phyloP scores from a whole-genome alignment of 2,888 invertebrate genomes.

The Xylocampa areola region DNA sequence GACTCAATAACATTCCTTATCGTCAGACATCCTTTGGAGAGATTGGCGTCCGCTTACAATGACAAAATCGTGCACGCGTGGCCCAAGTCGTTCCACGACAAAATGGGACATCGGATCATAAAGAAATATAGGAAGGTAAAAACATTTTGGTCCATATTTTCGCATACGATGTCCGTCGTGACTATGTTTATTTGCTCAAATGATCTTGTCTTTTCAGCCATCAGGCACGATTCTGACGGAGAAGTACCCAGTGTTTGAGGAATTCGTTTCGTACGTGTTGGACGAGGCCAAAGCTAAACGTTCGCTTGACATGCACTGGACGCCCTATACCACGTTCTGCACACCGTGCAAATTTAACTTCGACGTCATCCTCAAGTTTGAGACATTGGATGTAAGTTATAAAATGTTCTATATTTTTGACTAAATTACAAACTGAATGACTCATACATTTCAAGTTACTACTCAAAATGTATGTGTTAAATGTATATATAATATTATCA shows the following conservation, averaged over 20 bases:
- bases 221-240: constrained; percentile 65
- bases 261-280: constrained; percentile 94
- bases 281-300: constrained; percentile 91
- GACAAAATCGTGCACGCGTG: constrained; percentile 95
- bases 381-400: constrained; percentile 92
- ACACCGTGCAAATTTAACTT: constrained; percentile 96
- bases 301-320: constrained; percentile 96
- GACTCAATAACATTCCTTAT: constrained; percentile 95
- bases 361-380: constrained; percentile 95
- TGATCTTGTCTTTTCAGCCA: constrained; percentile 48
- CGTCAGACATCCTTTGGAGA: constrained; percentile 94
- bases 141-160: background rate
- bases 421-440: constrained; percentile 11
- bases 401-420: background rate
- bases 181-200: background rate
- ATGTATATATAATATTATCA: too few species aligned
- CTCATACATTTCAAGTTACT: too few species aligned
- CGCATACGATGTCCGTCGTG: background rate
- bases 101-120: constrained; percentile 94
- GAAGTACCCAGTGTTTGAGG: constrained; percentile 94
- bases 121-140: constrained; percentile 92
- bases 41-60: constrained; percentile 94
- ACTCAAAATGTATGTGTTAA: too few species aligned
- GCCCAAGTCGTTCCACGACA: constrained; percentile 95
- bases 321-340: constrained; percentile 95